Evolutionary conservation across 2,888 invertebrate genomes (phyloP), one percentile per base, ranked within the genome.

Genomic region (Plagodis dolabraria): DNA sequence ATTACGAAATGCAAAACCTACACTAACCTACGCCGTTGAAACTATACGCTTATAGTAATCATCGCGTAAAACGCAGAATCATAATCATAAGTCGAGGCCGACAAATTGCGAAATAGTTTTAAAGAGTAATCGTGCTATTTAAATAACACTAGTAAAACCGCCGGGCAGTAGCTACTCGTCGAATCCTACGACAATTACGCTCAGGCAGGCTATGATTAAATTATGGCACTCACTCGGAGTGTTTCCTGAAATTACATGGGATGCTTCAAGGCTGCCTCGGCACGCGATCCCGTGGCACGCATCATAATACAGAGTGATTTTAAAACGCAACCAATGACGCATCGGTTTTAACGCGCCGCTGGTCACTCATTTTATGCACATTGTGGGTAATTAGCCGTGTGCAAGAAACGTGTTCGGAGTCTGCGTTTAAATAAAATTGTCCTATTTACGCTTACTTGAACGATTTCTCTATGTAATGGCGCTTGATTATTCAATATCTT

Each of bases 241-340:
- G 86, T 92, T 92, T 91, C 92, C 92, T 92, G 90, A 90, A 91
- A 91, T 92, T 89, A 90, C 85, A 89, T 86, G 87, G 89, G 91
- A 92, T 91, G 91, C 77, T 82, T 83, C 90, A 92, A 92, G 92
- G 92, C 82, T 91, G 86, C 80, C 67, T 69, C 65, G 79, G 82
- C 92, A 92, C 92, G 92, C 92, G 87, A 92, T 87, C 83, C 75
- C 68, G 63, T 78, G 76, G 86, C 91, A 92, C 91, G 91, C 89
- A 92, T 88, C 85, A 79, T 87, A 87, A 87, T 86, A 78, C 75
- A 79, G 71, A 77, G 68, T 78, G 78, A 80, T 83, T 87, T 80
- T 78, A 79, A 85, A 86, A 86, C 75, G 80, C 85, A 84, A 90
- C 86, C 89, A 89, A 87, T 92, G 91, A 90, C 89, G 86, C 89